These are phyloP conservation scores for Podabrus alpinus DNA, from an alignment of 2,888 invertebrate genomes.

Conservation along the genomic window DNA sequence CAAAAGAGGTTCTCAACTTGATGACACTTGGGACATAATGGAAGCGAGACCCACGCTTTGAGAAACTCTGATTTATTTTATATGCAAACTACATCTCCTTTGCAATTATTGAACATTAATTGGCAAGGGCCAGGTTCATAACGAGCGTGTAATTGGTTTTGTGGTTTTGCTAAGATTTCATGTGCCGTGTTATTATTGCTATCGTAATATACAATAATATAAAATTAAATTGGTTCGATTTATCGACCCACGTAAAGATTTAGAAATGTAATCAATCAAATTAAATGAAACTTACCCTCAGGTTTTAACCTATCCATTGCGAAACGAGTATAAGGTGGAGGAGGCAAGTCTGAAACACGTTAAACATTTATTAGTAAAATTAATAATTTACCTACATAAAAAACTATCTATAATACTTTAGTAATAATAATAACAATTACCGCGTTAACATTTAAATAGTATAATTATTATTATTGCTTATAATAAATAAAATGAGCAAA, in stretches of 20 bases:
- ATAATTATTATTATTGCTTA: no score
- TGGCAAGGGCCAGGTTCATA: conserved; percentile 6
- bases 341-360: conserved; percentile 72
- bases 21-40: not conserved
- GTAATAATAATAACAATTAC: not conserved
- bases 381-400: not conserved
- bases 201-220: not conserved
- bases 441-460: no score
- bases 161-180: conserved; percentile 12
- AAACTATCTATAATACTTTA: not conserved
- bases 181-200: conserved; percentile 12
- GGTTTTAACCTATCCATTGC: conserved; percentile 73
- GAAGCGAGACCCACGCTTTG: not conserved
- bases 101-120: not conserved
- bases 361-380: not conserved
- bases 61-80: not conserved
- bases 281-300: conserved; percentile 67
- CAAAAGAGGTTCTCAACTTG: not conserved
- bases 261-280: not conserved
- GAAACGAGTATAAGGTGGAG: conserved; percentile 81
- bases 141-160: conserved; percentile 15
- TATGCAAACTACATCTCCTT: not conserved
- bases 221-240: not conserved
- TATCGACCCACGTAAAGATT: not conserved
- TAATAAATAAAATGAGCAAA: conserved; percentile 23